Base-by-base conservation (phyloP, 2,113 vertebrate species). In the Oreotrochilus melanogaster region DNA sequence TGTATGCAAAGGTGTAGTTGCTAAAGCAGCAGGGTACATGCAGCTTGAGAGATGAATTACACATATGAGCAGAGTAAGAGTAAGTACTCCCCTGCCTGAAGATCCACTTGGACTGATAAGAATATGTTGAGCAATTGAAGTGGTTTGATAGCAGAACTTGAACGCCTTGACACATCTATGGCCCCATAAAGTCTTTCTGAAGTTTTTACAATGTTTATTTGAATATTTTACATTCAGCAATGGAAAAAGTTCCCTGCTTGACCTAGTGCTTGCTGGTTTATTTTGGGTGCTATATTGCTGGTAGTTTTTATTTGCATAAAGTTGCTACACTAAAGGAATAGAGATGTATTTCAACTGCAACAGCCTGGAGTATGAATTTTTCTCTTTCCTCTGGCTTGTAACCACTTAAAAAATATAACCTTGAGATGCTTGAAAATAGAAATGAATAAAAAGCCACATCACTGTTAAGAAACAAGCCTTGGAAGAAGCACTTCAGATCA, bases 171-270 rank as follows among this genome's bases (percentile, higher is more conserved):
- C 37, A 73, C 2, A 1, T 61, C 61, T 69, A 70, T 2, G 19
- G 96, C 53, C 57, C 53, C 85, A 82, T 96, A 96, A 97, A 96
- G 11, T 28, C 57, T 73, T 70, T 30, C 69, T 92, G 93, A 95
- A 86, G 74, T 74, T 93, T 97, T 97, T 95, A 96, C 86, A 71
- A 9, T 78, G 33, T 93, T 97, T 93, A 93, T 86, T 89, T 96
- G 92, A 96, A 94, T 95, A 96, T 93, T 96, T 96, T 96, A 87
- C 93, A 89, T 78, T 45, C 86, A 71, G 48, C 73, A 42, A 62
- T 18, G 25, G 42, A 94, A 74, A 80, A 89, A 67, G 71, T 65
- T 56, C 30, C 50, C 81, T 75, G 11, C 80, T 47, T 96, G 93
- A 93, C 83, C 92, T 74, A 85, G 60, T 81, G 57, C 43, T 94